Percentiles rank a stretch among this genome's conserved stretches.
Conservation (phyloP, 2,797 vertebrate genomes). For the Lutjanus campechanus region DNA sequence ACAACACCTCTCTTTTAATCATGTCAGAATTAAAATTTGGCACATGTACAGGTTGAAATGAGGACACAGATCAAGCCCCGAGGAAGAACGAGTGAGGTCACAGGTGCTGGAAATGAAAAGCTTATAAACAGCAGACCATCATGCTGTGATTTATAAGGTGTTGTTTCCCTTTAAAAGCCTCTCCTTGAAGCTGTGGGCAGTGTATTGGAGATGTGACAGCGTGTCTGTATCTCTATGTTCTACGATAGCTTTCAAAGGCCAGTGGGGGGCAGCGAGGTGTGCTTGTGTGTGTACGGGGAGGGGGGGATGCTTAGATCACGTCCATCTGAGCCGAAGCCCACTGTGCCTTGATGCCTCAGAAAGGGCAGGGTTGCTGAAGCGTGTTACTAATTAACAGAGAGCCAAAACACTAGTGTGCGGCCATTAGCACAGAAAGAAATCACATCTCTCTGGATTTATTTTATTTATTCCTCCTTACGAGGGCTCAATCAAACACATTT, state of each 20-base stretch:
- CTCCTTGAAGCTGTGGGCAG: conserved; percentile 20
- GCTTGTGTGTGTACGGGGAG: background rate
- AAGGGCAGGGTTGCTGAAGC: conserved; percentile 72
- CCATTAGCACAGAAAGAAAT: conserved; percentile 73
- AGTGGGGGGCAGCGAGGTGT: conserved; percentile 31
- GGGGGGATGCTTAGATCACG: conserved; percentile 51
- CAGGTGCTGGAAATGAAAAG: conserved; percentile 16
- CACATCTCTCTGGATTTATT: conserved; percentile 59
- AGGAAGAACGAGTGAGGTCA: conserved; percentile 29
- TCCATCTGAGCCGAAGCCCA: conserved; percentile 58
- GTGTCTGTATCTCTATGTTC: conserved; percentile 31
- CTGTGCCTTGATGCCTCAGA: conserved; percentile 67
- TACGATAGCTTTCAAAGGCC: conserved; percentile 48
- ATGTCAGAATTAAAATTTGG: too few species aligned
- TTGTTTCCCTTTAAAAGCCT: conserved; percentile 37
- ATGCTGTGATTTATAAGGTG: conserved; percentile 28
- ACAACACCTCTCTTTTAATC: background rate
- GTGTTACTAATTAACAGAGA: conserved; percentile 76
- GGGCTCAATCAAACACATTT: conserved; percentile 78
- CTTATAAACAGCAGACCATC: conserved; percentile 25
- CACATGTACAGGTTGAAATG: conserved; percentile 2
- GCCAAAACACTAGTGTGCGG: conserved; percentile 60
- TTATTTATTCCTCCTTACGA: conserved; percentile 57
- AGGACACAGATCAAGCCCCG: background rate
- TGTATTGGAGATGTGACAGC: conserved; percentile 11